Conservation (phyloP, 2,888 invertebrate species). For the Thyatira batis region DNA sequence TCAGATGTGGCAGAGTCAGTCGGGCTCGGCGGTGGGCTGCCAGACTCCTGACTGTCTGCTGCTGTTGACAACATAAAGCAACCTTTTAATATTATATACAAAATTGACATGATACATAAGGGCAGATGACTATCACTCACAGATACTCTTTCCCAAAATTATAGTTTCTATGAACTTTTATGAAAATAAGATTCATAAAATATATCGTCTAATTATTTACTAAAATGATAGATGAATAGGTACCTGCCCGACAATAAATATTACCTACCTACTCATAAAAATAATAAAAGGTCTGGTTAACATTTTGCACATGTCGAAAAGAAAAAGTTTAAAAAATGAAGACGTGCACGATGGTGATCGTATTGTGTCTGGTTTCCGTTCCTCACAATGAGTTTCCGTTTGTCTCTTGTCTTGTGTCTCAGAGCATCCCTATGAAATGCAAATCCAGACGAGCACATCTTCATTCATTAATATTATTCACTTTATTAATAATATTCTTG, state of each 20-base stretch:
- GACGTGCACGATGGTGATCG: conserved; percentile 68
- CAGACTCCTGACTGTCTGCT: conserved; percentile 77
- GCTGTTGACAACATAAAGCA: conserved; percentile 59
- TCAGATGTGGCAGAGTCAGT: conserved; percentile 73
- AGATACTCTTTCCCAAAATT: too few relatives aligned
- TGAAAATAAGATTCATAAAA: too few relatives aligned
- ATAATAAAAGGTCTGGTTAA: conserved; percentile 34
- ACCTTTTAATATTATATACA: conserved; percentile 8
- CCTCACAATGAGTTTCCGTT: conserved; percentile 73
- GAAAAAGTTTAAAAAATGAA: conserved; percentile 44
- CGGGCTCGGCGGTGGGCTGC: conserved; percentile 75
- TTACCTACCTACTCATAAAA: too few relatives aligned
- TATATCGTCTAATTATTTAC: too few relatives aligned
- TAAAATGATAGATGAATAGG: too few relatives aligned
- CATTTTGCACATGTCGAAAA: conserved; percentile 30
- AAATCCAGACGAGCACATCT: conserved; percentile 48
- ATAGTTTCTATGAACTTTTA: too few relatives aligned
- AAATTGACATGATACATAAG: conserved; percentile 13
- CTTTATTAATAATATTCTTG: conserved; percentile 9
- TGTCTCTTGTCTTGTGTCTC: conserved; percentile 74
- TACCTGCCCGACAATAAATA: too few relatives aligned
- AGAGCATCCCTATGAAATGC: conserved; percentile 73
- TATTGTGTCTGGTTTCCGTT: conserved; percentile 75
- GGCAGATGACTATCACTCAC: conserved; percentile 16
- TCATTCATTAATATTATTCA: conserved; percentile 14